Evolutionary conservation across 2,113 vertebrate genomes (phyloP), one percentile per base, ranked within the genome.

Genomic region (Hipposideros armiger): DNA sequence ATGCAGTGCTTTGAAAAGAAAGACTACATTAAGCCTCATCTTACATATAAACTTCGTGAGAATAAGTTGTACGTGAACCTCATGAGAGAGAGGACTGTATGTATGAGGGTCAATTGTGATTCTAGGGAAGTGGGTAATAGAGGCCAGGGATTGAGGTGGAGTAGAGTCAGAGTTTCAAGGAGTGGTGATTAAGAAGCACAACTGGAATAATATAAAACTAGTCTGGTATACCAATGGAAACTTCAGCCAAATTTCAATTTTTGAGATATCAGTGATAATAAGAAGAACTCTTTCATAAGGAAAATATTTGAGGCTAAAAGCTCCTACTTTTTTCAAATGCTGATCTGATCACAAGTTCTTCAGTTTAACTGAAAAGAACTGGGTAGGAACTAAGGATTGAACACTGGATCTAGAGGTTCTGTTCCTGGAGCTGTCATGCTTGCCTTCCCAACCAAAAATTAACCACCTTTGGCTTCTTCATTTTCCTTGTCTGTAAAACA

Each of bases 401-500:
- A 45, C 13, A 5, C 42, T 66, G 52, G 22, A 70, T 2, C 19
- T 52, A 22, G 22, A 87, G 28, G 66, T 70, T 86, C 32, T 91
- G 90, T 88, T 30, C 72, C 32, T 47, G 56, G 36, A 70, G 10
- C 22, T 26, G 82, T 50, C 82, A 87, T 32, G 81, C 76, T 83
- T 97, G 95, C 42, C 19, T 74, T 80, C 70, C 47, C 47, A 72
- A 90, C 69, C 47, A 87, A 58, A 86, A 77, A 50, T 40, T 32
- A 77, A 60, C 32, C 17, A 54, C 13, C 58, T 47, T 73, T 67
- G n/a, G 17, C 64, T 56, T 70, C 30, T 70, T 76, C 5, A 60
- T 77, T 81, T 77, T 91, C 50, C 40, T 54, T 72, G 24, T 72
- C 72, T 82, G 32, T 56, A 45, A 82, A 82, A 77, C 42, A 84